These are phyloP conservation scores for Hypomecis punctinalis DNA, from an alignment of 2,888 invertebrate species.

Conservation along the genomic window DNA sequence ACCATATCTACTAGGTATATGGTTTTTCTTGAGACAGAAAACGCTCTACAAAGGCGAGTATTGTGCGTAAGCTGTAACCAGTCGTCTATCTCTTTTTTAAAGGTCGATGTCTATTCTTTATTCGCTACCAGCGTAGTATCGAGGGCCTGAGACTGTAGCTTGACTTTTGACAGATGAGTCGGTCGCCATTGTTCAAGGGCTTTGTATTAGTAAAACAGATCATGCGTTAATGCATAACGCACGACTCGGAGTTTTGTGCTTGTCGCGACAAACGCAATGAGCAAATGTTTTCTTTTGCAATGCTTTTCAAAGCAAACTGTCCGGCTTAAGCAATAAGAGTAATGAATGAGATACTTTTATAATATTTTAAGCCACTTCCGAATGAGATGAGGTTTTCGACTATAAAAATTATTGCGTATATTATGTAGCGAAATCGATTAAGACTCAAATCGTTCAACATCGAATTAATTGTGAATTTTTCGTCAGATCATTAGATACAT, in stretches of 20 bases:
- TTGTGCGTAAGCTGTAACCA: too few relatives aligned
- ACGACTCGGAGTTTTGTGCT: constrained; percentile 36
- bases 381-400: too few relatives aligned
- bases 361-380: background rate
- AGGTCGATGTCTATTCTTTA: too few relatives aligned
- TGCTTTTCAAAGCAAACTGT: constrained; percentile 7
- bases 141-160: constrained; percentile 41
- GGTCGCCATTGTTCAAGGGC: constrained; percentile 62
- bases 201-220: constrained; percentile 71
- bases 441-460: too few relatives aligned
- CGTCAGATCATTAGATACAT: too few relatives aligned
- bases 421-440: too few relatives aligned
- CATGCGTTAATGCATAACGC: constrained; percentile 47
- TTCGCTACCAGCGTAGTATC: background rate
- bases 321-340: constrained; percentile 10
- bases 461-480: too few relatives aligned
- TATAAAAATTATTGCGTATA: too few relatives aligned
- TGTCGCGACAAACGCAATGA: constrained; percentile 28
- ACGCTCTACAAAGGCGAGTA: too few relatives aligned
- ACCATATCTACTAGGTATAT: too few relatives aligned
- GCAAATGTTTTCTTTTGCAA: constrained; percentile 28
- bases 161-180: constrained; percentile 68
- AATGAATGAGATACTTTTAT: constrained; percentile 7
- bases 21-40: too few relatives aligned
- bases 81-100: too few relatives aligned